A percentile compares a stretch with the other conserved stretches of the same genome.
phyloP scores from a whole-genome alignment of 2,797 vertebrate species.

The Muscicapa striata region DNA sequence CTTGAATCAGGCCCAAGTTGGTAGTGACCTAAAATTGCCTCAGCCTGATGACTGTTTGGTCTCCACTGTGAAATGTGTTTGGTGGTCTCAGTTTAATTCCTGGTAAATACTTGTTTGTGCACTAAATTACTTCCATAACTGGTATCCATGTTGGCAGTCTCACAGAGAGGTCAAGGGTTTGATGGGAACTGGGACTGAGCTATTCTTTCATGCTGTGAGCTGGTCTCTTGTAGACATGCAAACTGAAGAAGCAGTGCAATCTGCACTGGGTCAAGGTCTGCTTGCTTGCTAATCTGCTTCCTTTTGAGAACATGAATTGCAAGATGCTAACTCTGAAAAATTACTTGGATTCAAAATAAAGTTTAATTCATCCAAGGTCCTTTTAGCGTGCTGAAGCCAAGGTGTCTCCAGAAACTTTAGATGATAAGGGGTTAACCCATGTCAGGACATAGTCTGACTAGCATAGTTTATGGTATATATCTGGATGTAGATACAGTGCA shows the following conservation, averaged over 20 bases:
- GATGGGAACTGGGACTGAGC: slow-evolving; percentile 46
- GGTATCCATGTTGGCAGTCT: slow-evolving; percentile 45
- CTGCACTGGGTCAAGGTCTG: neutral
- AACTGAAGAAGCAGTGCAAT: neutral
- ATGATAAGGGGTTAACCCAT: neutral
- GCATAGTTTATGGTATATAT: neutral
- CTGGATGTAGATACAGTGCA: neutral
- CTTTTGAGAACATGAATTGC: neutral
- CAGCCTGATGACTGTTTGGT: slow-evolving; percentile 34
- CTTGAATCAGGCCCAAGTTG: slow-evolving; percentile 46
- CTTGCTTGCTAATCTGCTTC: neutral
- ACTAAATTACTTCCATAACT: slow-evolving; percentile 65
- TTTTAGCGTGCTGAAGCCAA: neutral
- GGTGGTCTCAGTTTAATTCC: slow-evolving; percentile 59
- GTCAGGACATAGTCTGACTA: neutral
- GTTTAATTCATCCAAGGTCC: neutral
- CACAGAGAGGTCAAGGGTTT: slow-evolving; percentile 48
- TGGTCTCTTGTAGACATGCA: neutral
- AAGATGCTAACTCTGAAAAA: neutral
- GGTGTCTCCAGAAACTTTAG: neutral
- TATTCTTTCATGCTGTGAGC: slow-evolving; percentile 14
- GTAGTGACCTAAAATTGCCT: slow-evolving; percentile 65
- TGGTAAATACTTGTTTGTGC: slow-evolving; percentile 48
- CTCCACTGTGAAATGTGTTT: slow-evolving; percentile 46
- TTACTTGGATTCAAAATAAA: neutral